Conservation (phyloP, 2,113 vertebrate species). For the Cygnus atratus region DNA sequence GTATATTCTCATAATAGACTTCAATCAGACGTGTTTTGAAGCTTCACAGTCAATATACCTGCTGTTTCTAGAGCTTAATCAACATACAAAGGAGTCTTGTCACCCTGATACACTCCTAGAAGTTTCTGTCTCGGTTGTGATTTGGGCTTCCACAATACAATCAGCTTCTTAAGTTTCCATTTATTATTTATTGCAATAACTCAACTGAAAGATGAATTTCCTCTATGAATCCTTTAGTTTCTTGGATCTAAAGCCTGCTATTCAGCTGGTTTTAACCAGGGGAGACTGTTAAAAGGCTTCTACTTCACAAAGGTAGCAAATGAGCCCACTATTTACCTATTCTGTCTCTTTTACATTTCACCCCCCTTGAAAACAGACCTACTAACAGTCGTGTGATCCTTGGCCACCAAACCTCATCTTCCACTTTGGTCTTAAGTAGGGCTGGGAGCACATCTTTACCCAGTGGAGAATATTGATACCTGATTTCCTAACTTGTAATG, state of each 20-base stretch:
- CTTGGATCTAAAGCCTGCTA: background rate
- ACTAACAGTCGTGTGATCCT: background rate
- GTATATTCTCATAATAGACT: background rate
- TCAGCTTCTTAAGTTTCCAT: background rate
- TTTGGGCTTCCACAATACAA: background rate
- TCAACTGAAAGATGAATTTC: background rate
- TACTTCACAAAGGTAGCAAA: background rate
- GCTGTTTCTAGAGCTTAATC: background rate
- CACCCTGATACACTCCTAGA: background rate
- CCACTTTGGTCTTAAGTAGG: background rate
- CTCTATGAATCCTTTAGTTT: background rate
- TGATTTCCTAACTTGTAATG: background rate
- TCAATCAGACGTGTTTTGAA: background rate
- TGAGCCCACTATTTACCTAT: background rate
- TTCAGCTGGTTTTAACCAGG: background rate
- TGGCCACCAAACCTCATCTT: background rate
- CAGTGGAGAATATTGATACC: background rate
- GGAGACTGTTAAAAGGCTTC: background rate
- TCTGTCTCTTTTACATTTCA: background rate
- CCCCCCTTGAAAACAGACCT: background rate
- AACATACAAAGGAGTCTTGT: background rate
- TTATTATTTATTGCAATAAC: constrained; percentile 2
- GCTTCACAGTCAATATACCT: background rate
- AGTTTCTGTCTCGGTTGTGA: background rate
- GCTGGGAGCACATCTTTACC: background rate